Evolutionary conservation across 2,113 vertebrate species (phyloP).

Genomic region (Cyprinodon brontotheroides): DNA sequence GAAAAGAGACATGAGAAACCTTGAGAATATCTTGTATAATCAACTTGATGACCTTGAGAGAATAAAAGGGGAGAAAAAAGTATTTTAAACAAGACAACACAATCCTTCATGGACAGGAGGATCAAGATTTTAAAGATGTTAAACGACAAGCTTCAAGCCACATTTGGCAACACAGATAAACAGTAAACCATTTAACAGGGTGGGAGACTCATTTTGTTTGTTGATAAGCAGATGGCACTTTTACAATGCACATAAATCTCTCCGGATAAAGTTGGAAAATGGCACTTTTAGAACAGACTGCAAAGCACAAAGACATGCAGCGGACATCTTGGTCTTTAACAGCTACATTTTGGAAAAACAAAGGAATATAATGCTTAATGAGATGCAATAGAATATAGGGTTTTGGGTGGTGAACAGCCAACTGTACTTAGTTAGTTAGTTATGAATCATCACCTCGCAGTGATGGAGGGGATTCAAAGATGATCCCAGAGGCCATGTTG

Average conservation of each 20-base stretch:
- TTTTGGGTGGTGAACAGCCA: background rate
- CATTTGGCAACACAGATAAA: slow-evolving; percentile 47
- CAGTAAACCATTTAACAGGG: slow-evolving; percentile 33
- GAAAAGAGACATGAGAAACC: background rate
- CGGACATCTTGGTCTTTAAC: slow-evolving; percentile 22
- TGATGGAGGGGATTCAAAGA: too few species aligned
- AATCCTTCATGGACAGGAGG: slow-evolving; percentile 14
- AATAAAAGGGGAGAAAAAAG: slow-evolving; percentile 19
- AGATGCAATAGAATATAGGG: background rate
- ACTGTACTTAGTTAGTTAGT: background rate
- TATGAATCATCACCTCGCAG: too few species aligned
- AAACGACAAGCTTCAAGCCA: slow-evolving; percentile 41
- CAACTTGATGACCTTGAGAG: background rate
- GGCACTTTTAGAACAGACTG: slow-evolving; percentile 9
- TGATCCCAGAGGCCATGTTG: too few species aligned
- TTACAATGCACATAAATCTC: slow-evolving; percentile 52
- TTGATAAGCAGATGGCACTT: slow-evolving; percentile 64
- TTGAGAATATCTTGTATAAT: background rate
- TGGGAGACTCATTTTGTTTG: slow-evolving; percentile 47
- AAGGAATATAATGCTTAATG: background rate
- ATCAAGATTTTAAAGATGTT: slow-evolving; percentile 42
- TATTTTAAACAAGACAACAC: slow-evolving; percentile 16
- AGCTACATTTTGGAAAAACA: slow-evolving; percentile 3
- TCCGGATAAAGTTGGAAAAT: slow-evolving; percentile 30
- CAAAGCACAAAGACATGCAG: slow-evolving; percentile 43